Evolutionary conservation across 2,888 invertebrate species (phyloP).

Genomic region (Alloscopus bannaensis): DNA sequence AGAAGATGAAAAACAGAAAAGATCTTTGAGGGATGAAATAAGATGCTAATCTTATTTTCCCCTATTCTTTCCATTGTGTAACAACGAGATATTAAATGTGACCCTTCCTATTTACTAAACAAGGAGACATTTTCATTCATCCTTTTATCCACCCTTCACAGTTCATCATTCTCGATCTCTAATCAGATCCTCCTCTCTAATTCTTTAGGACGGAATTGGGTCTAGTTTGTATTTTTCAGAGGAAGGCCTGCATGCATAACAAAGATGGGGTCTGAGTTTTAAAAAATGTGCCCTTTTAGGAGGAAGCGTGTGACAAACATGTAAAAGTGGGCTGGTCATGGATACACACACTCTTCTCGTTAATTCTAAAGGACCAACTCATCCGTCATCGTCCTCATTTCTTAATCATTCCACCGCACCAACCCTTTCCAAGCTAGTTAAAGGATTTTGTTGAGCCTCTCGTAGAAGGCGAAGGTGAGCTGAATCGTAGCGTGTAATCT

Average conservation of each 20-base stretch:
- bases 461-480: too few species aligned
- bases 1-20: background rate
- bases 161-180: constrained; percentile 34
- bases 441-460: too few species aligned
- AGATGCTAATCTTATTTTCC: constrained; percentile 15
- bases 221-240: background rate
- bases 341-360: constrained; percentile 10
- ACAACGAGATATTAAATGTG: too few species aligned
- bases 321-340: constrained; percentile 29
- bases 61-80: constrained; percentile 8
- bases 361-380: constrained; percentile 34
- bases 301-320: constrained; percentile 25
- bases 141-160: constrained; percentile 44
- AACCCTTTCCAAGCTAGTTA: constrained; percentile 45
- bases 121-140: constrained; percentile 32
- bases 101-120: constrained; percentile 45
- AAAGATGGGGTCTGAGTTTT: background rate
- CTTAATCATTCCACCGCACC: constrained; percentile 19
- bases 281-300: background rate
- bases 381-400: constrained; percentile 40
- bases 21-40: constrained; percentile 4
- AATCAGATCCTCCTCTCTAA: constrained; percentile 25
- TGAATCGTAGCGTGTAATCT: too few species aligned
- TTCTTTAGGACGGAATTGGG: constrained; percentile 3
- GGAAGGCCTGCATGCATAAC: background rate